Conservation (phyloP, 1,140 invertebrate genomes). For the Tetramorium simillimum region DNA sequence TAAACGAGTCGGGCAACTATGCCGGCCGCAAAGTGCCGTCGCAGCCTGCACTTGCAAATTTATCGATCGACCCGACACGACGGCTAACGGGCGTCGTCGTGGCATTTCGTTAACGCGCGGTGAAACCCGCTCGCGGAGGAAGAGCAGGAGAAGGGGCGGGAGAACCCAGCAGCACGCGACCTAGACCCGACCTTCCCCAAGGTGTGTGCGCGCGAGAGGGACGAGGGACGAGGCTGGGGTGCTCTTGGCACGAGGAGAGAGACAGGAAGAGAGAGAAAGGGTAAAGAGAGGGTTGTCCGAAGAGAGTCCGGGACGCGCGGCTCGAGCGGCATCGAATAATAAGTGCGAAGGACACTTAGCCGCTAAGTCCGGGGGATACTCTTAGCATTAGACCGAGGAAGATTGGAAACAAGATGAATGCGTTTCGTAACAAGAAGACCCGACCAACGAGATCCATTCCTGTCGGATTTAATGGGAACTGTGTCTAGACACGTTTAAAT, state of each 20-base stretch:
- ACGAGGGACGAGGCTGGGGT: constrained; percentile 12
- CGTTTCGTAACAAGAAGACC: background rate
- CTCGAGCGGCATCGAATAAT: constrained; percentile 12
- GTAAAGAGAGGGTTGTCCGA: background rate
- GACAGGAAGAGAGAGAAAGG: background rate
- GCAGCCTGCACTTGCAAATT: constrained; percentile 49
- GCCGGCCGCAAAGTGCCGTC: constrained; percentile 35
- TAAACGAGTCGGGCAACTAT: constrained; percentile 40
- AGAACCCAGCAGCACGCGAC: constrained; percentile 63
- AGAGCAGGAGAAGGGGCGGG: background rate
- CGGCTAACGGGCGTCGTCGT: constrained; percentile 16
- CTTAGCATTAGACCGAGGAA: background rate
- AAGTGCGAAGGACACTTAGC: constrained; percentile 17
- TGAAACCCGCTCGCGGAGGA: constrained; percentile 17
- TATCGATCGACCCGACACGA: constrained; percentile 38
- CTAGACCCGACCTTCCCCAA: constrained; percentile 74
- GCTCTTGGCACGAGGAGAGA: background rate
- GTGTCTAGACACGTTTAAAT: background rate
- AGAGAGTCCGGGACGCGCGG: background rate
- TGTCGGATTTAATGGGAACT: constrained; percentile 5
- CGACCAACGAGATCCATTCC: background rate
- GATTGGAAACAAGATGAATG: constrained; percentile 22
- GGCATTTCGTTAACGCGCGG: constrained; percentile 66
- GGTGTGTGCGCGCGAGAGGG: constrained; percentile 47
- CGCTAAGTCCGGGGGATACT: background rate